These are phyloP conservation scores for Catagonus wagneri DNA, from an alignment of 2,113 vertebrate species.

Conservation along the genomic window DNA sequence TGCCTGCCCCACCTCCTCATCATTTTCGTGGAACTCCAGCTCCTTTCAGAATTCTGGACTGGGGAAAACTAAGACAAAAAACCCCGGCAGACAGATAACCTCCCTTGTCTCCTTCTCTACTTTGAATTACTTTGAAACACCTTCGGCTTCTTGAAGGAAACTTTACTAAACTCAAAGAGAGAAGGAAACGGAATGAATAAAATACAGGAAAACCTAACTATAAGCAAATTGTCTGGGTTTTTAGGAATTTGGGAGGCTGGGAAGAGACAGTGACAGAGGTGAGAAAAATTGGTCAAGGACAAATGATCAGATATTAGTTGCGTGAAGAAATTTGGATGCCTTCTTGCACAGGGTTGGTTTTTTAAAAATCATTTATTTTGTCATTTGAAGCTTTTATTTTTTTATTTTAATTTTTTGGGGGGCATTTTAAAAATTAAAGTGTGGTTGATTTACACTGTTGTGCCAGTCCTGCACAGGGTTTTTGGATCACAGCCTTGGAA, in stretches of 20 bases:
- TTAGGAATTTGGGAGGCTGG: background rate
- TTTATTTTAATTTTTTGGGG: too few species aligned
- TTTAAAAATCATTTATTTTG: too few species aligned
- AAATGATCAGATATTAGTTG: background rate
- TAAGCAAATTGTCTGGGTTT: background rate
- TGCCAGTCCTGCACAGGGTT: background rate
- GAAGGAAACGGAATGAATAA: background rate
- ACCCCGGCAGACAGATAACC: background rate
- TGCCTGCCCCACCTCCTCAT: rapidly evolving
- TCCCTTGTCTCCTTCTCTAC: background rate
- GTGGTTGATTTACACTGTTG: too few species aligned
- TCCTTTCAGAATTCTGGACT: background rate
- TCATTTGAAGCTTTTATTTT: too few species aligned
- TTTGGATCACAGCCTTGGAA: background rate
- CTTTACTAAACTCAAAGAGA: background rate
- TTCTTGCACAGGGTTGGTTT: background rate
- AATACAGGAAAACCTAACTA: background rate
- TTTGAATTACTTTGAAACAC: background rate
- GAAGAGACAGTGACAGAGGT: background rate
- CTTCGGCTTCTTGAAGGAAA: background rate
- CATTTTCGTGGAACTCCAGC: background rate
- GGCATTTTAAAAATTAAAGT: too few species aligned
- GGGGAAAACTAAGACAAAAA: background rate
- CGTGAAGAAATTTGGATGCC: background rate
- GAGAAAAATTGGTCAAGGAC: background rate